These are phyloP conservation scores for Eulemur macaco DNA, from an alignment of 2,113 vertebrate species.

Conservation along the genomic window DNA sequence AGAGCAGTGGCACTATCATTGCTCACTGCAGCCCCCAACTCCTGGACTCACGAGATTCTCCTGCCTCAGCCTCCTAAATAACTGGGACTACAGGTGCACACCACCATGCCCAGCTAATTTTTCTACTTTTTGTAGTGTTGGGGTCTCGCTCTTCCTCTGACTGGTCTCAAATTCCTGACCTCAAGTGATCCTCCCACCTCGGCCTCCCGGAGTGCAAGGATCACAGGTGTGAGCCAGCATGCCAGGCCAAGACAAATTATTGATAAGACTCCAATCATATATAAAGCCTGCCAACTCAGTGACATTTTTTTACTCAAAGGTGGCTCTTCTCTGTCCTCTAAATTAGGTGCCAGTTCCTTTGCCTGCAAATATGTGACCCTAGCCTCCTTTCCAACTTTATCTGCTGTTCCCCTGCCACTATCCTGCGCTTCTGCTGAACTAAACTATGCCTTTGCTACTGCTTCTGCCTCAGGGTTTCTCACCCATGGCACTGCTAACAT, in stretches of 20 bases:
- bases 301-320: background rate
- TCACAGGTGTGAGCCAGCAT: no score
- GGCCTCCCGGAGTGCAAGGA: no score
- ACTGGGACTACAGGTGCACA: no score
- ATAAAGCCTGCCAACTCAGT: background rate
- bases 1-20: no score
- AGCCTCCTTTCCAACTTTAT: background rate
- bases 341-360: background rate
- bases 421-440: background rate
- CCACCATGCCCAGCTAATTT: no score
- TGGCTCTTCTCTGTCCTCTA: background rate
- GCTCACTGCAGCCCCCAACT: no score
- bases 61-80: no score
- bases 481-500: background rate
- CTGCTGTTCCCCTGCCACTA: background rate
- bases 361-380: background rate
- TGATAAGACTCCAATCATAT: background rate
- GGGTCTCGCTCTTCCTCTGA: no score
- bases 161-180: no score
- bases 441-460: background rate
- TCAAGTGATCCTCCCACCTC: no score
- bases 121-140: no score
- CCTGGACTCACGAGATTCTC: no score
- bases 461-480: background rate
- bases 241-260: background rate